phyloP scores from a whole-genome alignment of 2,888 invertebrate species.

The Drosophila cyrtoloma region DNA sequence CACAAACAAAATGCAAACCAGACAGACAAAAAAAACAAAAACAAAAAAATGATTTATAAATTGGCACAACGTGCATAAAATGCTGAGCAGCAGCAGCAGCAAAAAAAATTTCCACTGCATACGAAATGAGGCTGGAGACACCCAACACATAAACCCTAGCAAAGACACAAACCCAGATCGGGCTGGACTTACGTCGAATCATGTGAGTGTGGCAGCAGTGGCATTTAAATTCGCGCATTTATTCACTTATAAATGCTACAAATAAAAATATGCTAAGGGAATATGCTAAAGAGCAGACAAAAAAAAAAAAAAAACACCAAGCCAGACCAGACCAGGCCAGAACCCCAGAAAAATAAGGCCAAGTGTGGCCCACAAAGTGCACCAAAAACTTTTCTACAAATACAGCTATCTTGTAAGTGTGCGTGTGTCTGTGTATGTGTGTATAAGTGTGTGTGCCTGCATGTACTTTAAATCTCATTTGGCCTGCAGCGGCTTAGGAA shows the following conservation, averaged over 20 bases:
- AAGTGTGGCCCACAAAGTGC: constrained; percentile 69
- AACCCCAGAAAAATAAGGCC: constrained; percentile 59
- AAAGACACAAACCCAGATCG: constrained; percentile 7
- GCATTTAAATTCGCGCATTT: constrained; percentile 81
- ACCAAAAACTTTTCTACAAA: constrained; percentile 61
- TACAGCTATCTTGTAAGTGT: constrained; percentile 24
- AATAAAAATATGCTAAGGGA: constrained; percentile 76
- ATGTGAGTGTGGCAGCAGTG: constrained; percentile 65
- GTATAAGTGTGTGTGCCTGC: constrained; percentile 31
- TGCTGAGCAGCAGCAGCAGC: constrained; percentile 63
- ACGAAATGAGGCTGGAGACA: constrained; percentile 69
- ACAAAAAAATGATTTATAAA: constrained; percentile 84
- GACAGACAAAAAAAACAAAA: constrained; percentile 71
- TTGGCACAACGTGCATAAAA: constrained; percentile 83
- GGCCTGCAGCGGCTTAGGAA: constrained; percentile 72
- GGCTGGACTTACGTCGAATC: constrained; percentile 39
- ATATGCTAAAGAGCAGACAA: constrained; percentile 72
- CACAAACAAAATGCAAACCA: constrained; percentile 70
- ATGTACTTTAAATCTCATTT: constrained; percentile 78
- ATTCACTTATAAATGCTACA: constrained; percentile 80
- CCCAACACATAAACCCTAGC: constrained; percentile 44
- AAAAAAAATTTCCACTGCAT: constrained; percentile 74
- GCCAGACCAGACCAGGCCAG: constrained; percentile 46
- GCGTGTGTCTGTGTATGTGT: constrained; percentile 18
- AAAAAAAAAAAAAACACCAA: constrained; percentile 13